Base-by-base conservation (phyloP, 2,113 vertebrate species). In the Nothocercus nigrocapillus region DNA sequence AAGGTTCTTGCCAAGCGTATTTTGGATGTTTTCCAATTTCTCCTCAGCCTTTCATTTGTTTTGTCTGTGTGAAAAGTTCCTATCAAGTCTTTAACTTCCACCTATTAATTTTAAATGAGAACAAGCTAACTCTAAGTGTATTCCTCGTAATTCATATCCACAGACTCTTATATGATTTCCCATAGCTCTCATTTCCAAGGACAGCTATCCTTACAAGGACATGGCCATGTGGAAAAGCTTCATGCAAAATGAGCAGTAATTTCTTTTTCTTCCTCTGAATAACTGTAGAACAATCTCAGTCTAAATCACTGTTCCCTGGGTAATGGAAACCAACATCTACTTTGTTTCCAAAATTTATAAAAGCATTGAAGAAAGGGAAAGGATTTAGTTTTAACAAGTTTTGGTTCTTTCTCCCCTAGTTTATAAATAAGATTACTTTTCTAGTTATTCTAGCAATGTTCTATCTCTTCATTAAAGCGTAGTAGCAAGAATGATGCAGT, bases 81-180 rank as follows among this genome's bases (percentile, higher is more conserved):
- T 17, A 44, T 88, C 22, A 68, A 78, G 32, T 88, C 64, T 91
- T 88, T 86, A 81, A 83, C 78, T 75, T 93, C 15, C 20, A 7
- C 82, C 53, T 81, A 92, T 93, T 91, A 91, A 78, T 94, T 94
- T 93, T 96, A 47, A 84, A 84, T 78, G 81, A 68, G 80, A 86
- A 82, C 73, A 93, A 88, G 47, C 9, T 83, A 93, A 81, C 17
- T 47, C 51, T 80, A 77, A 74, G 30, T 45, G 59, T 88, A 67
- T 59, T 59, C 30, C 15, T 64, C 5, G 8, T 81, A 73, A 90
- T 85, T 96, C 73, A 86, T 75, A 64, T 69, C 64, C 34, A 79
- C 0, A 1, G 66, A 49, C 22, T 81, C 15, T 56, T 87, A 74
- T 5, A 84, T 27, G 62, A 90, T 91, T 94, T 95, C 76, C 61